These are phyloP conservation scores for Jordanella pulchra DNA, from an alignment of 2,797 vertebrate species.

Conservation along the genomic window DNA sequence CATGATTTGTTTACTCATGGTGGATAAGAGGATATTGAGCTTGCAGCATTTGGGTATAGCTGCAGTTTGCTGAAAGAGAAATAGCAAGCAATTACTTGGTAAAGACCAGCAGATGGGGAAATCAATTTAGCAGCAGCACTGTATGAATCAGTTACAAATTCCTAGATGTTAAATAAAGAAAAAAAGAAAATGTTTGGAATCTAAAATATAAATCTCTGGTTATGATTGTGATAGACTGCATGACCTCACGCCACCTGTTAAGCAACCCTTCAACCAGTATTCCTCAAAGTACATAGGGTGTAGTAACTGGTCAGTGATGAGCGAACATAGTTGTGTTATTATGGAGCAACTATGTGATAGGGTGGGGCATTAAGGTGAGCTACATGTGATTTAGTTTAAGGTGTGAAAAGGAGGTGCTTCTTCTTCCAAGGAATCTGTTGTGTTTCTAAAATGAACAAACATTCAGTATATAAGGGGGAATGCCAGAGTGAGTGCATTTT, in stretches of 20 bases:
- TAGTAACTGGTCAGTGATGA: background rate
- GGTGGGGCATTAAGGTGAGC: background rate
- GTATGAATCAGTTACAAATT: conserved; percentile 12
- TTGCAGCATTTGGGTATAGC: conserved; percentile 31
- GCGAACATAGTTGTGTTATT: background rate
- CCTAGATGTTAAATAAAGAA: conserved; percentile 4
- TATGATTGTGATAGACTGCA: background rate
- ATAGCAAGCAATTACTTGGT: conserved; percentile 38
- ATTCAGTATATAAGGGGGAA: background rate
- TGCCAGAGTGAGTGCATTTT: background rate
- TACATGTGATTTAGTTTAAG: background rate
- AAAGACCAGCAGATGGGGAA: background rate
- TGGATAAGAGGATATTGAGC: conserved; percentile 67
- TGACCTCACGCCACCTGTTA: too few species aligned
- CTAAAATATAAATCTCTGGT: background rate
- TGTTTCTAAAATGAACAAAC: background rate
- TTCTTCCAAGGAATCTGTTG: background rate
- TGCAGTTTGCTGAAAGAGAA: conserved; percentile 56
- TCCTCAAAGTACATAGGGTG: background rate
- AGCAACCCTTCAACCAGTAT: background rate
- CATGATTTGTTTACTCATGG: conserved; percentile 65
- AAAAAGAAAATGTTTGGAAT: background rate
- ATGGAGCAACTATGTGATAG: background rate
- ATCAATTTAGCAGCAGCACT: background rate
- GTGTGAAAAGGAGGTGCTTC: background rate